A percentile compares a stretch with the other conserved stretches of the same genome.
phyloP scores from a whole-genome alignment of 2,797 vertebrate genomes.

The Sebastes cheni region DNA sequence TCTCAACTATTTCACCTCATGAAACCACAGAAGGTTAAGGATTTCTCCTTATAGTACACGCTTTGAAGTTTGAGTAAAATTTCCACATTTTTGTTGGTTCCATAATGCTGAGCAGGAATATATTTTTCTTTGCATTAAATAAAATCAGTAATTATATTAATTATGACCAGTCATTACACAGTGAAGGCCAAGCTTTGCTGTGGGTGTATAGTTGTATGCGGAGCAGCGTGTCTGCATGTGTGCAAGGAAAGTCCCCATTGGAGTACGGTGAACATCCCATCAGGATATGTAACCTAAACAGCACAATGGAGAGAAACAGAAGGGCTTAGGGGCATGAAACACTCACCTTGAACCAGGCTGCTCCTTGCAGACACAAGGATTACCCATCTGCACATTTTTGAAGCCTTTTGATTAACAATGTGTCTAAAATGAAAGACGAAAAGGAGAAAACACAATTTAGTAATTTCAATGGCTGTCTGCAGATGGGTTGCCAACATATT shows the following conservation, averaged over 20 bases:
- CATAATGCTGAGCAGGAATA: background rate
- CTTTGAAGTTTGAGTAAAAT: conserved; percentile 10
- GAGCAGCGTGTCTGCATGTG: conserved; percentile 20
- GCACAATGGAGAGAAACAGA: conserved; percentile 79
- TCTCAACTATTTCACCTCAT: background rate
- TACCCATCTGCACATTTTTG: conserved; percentile 90
- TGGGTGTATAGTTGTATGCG: background rate
- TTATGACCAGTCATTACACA: conserved; percentile 12
- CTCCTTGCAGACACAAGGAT: conserved; percentile 83
- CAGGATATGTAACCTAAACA: conserved; percentile 78
- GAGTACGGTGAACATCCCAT: conserved; percentile 66
- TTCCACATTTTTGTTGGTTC: background rate
- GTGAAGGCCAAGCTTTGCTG: conserved; percentile 39
- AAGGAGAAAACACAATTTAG: conserved; percentile 83
- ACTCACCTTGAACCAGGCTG: conserved; percentile 87
- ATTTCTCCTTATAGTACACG: background rate
- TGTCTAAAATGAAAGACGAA: conserved; percentile 85
- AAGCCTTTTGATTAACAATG: conserved; percentile 87
- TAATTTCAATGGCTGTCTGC: conserved; percentile 84
- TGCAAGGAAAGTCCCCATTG: conserved; percentile 66
- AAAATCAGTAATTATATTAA: conserved; percentile 23
- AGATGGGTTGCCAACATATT: conserved; percentile 87
- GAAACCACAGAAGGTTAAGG: background rate
- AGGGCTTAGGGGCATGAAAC: conserved; percentile 80
- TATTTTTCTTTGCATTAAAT: background rate